A percentile compares a stretch with the other conserved stretches of the same genome.
Conservation (phyloP, 2,888 invertebrate species). For the Mythimna pallens region DNA sequence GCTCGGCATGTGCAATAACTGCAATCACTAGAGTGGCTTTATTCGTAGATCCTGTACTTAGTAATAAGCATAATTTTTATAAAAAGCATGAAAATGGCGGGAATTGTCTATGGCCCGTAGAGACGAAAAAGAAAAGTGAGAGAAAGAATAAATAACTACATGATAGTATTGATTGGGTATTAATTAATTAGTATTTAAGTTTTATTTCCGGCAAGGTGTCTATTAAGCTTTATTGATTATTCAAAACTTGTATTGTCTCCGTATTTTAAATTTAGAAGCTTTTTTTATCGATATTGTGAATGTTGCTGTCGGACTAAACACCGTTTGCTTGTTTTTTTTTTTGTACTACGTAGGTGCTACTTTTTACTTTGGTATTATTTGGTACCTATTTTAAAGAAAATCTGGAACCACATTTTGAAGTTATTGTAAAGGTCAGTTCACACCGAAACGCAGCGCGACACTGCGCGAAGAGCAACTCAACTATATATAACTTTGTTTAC, state of each 20-base stretch:
- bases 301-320: constrained; percentile 41
- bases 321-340: no score
- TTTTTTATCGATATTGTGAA: constrained; percentile 32
- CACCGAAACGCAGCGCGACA: no score
- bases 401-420: no score
- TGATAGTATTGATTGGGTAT: constrained; percentile 47
- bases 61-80: constrained; percentile 56
- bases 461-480: no score
- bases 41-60: constrained; percentile 51
- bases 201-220: constrained; percentile 50
- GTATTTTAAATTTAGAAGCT: constrained; percentile 34
- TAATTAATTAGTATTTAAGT: constrained; percentile 37
- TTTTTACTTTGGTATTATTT: no score
- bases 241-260: constrained; percentile 55
- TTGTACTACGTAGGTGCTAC: not conserved
- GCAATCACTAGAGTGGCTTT: constrained; percentile 56
- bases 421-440: no score
- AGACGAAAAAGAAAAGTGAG: constrained; percentile 2
- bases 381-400: no score
- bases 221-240: constrained; percentile 48
- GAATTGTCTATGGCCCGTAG: constrained; percentile 13
- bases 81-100: constrained; percentile 36
- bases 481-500: no score
- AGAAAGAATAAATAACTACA: constrained; percentile 29
- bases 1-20: constrained; percentile 34